Evolutionary conservation across 1,140 invertebrate genomes (phyloP), one percentile per base, ranked within the genome.

Genomic region (Halictus rubicundus): DNA sequence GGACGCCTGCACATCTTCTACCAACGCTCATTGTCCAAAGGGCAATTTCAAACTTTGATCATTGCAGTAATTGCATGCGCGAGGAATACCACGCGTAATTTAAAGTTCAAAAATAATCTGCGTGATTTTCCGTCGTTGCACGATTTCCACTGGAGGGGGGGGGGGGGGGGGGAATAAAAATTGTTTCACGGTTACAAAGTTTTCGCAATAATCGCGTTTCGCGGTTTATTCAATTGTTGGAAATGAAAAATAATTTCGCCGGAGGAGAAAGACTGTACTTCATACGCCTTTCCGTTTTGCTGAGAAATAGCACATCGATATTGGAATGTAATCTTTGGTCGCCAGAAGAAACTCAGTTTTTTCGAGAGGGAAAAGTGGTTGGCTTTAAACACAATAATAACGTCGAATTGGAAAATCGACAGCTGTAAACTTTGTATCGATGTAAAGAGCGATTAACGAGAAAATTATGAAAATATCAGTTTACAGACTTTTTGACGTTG

Each of bases 31-130:
- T 74, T 66, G 27, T 65, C n/a, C 52, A 12, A 74, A 66, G 42
- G 27, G 39, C 46, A 59, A 74, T 37, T 68, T 60, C 27, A 6
- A 74, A 79, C 39, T 74, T 66, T 37, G 42, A 9, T 63, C 68
- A 49, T 69, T 78, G 25, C 6, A 25, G 46, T 39, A 59, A 77
- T 42, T 49, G 39, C n/a, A 57, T n/a, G 8, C 25, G 39, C 21
- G 57, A 46, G 21, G 25, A 37, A 9, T 19, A 16, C 23, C 65
- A 19, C 14, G 64, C 23, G 25, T 69, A 32, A 32, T 70, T 37
- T n/a, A 25, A 77, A 75, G 32, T 66, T 66, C 1, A 23, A 3
- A 10, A 57, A 75, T 75, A 25, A 68, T 68, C 25, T 27, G 14
- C 21, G 16, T 25, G 42, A 37, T 49, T 46, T 3, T n/a, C 32